Evolutionary conservation across 1,140 invertebrate genomes (phyloP), one percentile per base, ranked within the genome.

Genomic region (Sesamia nonagrioides): DNA sequence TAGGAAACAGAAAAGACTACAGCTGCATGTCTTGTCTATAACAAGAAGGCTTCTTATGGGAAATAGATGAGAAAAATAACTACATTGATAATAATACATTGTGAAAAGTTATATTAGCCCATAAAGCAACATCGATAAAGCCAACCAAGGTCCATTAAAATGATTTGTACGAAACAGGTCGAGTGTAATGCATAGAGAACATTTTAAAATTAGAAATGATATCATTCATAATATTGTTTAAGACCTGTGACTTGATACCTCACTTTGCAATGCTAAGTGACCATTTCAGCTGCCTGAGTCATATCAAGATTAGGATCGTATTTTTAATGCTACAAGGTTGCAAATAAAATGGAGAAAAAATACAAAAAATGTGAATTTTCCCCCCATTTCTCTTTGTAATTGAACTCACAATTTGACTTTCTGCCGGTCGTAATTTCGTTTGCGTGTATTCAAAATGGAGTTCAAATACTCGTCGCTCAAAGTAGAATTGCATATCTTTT

Each of bases 171-270:
- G 40, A 40, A 61, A 35, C n/a, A 7, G 35, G 0, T 61, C 60
- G 60, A 61, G 54, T 63, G 9, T 40, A 40, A 40, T 63, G 60
- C 15, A 37, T 54, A 52, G 42, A 54, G n/a, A 50, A 71, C 45
- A 17, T 33, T 15, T 15, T 68, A 68, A 68, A 73, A 73, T 54
- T 73, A 58, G 71, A 56, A 58, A 73, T 73, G 71, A 73, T 73
- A 73, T 73, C 71, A 73, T 73, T 35, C 68, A 69, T 71, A 52
- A 40, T 37, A 61, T 69, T 50, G 45, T 69, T 50, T 35, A 52
- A 71, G 68, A 37, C 68, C 45, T 17, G 63, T 17, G 45, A 71
- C 68, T 33, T 52, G 27, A 71, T 52, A 71, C 68, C 68, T 52
- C 40, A 50, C 21, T 71, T 71, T 71, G 48, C 68, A 52, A 52